Evolutionary conservation across 2,888 invertebrate genomes (phyloP), one percentile per base, ranked within the genome.

Genomic region (Cylloceria caligata): DNA sequence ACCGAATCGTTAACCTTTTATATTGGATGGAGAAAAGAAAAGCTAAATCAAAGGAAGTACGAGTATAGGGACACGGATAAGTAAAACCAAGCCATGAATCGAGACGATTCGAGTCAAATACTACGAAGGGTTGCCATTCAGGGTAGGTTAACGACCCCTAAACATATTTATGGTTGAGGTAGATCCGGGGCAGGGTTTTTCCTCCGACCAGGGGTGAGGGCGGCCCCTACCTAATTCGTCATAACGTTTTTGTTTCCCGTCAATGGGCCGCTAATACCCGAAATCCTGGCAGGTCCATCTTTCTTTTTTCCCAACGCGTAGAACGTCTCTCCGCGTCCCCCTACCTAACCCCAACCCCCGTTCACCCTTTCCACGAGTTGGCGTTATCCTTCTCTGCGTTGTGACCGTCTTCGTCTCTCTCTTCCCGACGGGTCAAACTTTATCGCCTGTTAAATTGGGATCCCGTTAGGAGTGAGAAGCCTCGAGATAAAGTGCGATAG

Each of bases 181-280:
- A 91, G 90, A 90, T 89, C 87, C 62, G 80, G 85, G 85, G 81
- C 84, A 42, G 24, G 52, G 78, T 80, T 87, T 87, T 87, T 81
- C 84, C 64, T 80, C 79, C 79, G 83, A 71, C 86, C 84, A 86
- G 83, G 85, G 85, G 75, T 73, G 86, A 88, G 89, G 87, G 88
- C 86, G 86, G 87, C 64, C 78, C 87, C 87, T 89, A 89, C 87
- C 87, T 89, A 89, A 90, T 90, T 91, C 89, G 88, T 91, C 90
- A 90, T 90, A 90, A 90, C 88, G 83, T 89, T 87, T 88, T 87
- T 88, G 86, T 86, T 80, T 86, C 86, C 85, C 86, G 84, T 85
- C 87, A 86, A 87, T 87, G 86, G 84, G 74, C 80, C 82, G 75
- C 84, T 86, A 87, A 87, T 86, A 84, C 86, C 86, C 81, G 75